phyloP scores from a whole-genome alignment of 1,140 invertebrate genomes.

The Babylonia areolata region DNA sequence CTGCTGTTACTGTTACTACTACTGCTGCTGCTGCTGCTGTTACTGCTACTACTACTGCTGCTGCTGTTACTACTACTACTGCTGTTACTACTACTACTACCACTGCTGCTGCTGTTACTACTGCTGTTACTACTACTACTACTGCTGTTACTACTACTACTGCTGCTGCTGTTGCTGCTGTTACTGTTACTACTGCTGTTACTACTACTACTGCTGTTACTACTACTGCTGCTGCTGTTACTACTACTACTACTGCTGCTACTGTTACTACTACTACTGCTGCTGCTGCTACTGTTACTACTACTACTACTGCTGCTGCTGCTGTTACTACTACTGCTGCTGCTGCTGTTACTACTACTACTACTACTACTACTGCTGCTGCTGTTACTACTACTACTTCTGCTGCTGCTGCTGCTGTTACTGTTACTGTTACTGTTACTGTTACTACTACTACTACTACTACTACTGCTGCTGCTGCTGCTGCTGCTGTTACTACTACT shows the following conservation, averaged over 20 bases:
- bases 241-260: constrained; percentile 1
- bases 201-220: constrained; percentile 17
- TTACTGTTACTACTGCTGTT: not conserved
- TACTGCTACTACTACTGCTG: constrained; percentile 15
- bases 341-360: constrained; percentile 9
- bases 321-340: constrained; percentile 1
- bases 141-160: not conserved
- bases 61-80: constrained; percentile 15
- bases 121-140: not conserved
- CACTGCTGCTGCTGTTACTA: not conserved
- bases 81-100: constrained; percentile 9
- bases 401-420: too few species aligned
- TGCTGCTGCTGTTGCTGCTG: too few species aligned
- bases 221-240: not conserved
- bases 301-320: not conserved
- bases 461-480: not conserved
- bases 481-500: constrained; percentile 8
- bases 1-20: not conserved
- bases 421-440: constrained; percentile 12
- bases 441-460: constrained; percentile 21
- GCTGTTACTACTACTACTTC: too few species aligned
- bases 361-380: constrained; percentile 15
- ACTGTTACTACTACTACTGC: not conserved
- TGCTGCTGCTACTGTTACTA: not conserved
- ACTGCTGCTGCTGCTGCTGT: not conserved